A percentile compares a stretch with the other conserved stretches of the same genome.
Evolutionary conservation across 2,113 vertebrate species (phyloP).

Genomic region (Rhinolophus sinicus): DNA sequence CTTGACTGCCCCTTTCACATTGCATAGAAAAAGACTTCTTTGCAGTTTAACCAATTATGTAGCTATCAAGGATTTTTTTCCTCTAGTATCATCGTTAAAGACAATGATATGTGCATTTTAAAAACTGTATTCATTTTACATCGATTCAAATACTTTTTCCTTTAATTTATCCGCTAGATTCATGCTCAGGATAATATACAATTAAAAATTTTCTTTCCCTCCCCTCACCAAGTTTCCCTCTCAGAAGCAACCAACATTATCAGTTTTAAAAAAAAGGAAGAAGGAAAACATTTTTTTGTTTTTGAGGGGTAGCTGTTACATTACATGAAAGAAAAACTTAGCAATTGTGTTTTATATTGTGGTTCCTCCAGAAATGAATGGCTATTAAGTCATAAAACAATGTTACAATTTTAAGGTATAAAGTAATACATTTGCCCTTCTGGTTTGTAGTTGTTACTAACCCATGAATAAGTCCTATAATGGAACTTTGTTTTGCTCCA

Average conservation of each 20-base stretch:
- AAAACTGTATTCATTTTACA: neutral
- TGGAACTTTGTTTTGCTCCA: slow-evolving; percentile 44
- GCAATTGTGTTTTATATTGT: slow-evolving; percentile 26
- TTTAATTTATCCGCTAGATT: neutral
- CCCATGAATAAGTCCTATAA: slow-evolving; percentile 25
- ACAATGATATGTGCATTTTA: neutral
- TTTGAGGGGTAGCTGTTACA: neutral
- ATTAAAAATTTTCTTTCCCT: neutral
- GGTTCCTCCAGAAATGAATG: neutral
- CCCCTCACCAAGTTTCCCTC: neutral
- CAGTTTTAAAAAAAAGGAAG: neutral
- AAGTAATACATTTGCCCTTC: slow-evolving; percentile 15
- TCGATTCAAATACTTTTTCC: neutral
- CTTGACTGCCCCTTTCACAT: neutral
- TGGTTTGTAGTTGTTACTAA: slow-evolving; percentile 28
- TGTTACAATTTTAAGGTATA: slow-evolving; percentile 8
- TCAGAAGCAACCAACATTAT: neutral
- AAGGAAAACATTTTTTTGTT: neutral
- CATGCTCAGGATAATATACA: neutral
- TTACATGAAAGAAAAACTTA: slow-evolving; percentile 42
- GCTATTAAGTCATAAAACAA: slow-evolving; percentile 47
- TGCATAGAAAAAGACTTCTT: neutral
- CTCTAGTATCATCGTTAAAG: slow-evolving; percentile 6
- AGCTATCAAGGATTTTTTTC: neutral
- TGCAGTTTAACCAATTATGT: neutral